A percentile compares a stretch with the other conserved stretches of the same genome.
phyloP scores from a whole-genome alignment of 2,113 vertebrate genomes.

The Synchiropus splendidus region DNA sequence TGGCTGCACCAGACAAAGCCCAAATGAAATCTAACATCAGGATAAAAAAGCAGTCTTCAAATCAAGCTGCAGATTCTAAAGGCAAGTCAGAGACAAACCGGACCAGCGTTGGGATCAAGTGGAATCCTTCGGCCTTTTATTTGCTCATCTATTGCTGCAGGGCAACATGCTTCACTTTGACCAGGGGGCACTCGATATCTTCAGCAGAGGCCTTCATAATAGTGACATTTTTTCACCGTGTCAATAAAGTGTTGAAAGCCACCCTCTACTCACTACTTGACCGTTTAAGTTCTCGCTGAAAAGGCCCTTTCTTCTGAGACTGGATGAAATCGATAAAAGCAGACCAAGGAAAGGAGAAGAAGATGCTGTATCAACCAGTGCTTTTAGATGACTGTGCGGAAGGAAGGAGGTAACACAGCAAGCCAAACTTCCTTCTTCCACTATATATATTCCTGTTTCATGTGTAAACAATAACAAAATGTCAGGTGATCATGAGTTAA shows the following conservation, averaged over 20 bases:
- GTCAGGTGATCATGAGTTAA: too few species aligned
- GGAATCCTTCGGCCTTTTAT: conserved; percentile 66
- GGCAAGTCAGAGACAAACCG: conserved; percentile 21
- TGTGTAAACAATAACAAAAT: too few species aligned
- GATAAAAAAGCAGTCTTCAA: too few species aligned
- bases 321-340: conserved; percentile 73
- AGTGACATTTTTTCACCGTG: conserved; percentile 78
- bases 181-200: conserved; percentile 73
- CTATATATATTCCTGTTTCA: too few species aligned
- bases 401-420: conserved; percentile 11
- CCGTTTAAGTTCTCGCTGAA: conserved; percentile 77
- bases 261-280: conserved; percentile 74
- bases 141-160: conserved; percentile 65
- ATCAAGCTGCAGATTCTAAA: too few species aligned
- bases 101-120: conserved; percentile 52
- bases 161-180: conserved; percentile 64
- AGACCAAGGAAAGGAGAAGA: conserved; percentile 59
- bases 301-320: conserved; percentile 72
- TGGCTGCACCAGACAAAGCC: too few species aligned
- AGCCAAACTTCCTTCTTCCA: too few species aligned
- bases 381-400: conserved; percentile 45
- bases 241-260: conserved; percentile 77
- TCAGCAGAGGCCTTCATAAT: conserved; percentile 72
- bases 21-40: too few species aligned
- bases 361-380: conserved; percentile 59